Evolutionary conservation across 2,888 invertebrate species (phyloP).

Genomic region (Alloplasta piceator): DNA sequence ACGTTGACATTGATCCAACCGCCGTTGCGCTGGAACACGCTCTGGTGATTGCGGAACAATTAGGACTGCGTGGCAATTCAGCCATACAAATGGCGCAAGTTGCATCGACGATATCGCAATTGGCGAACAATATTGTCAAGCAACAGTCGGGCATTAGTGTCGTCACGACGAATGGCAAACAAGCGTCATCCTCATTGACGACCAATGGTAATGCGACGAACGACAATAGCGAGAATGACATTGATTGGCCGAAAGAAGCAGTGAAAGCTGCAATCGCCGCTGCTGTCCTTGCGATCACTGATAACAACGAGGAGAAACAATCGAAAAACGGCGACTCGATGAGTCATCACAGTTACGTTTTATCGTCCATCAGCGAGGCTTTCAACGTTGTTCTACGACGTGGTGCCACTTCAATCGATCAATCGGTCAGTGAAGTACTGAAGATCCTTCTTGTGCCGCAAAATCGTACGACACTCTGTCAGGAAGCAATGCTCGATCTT

Average conservation of each 20-base stretch:
- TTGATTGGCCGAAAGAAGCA: slow-evolving; percentile 72
- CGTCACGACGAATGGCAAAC: slow-evolving; percentile 68
- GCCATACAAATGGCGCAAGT: slow-evolving; percentile 83
- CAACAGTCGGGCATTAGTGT: slow-evolving; percentile 27
- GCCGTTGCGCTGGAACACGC: slow-evolving; percentile 80
- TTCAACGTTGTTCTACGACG: slow-evolving; percentile 76
- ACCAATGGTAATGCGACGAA: slow-evolving; percentile 56
- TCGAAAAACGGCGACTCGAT: slow-evolving; percentile 66
- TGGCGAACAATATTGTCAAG: slow-evolving; percentile 79
- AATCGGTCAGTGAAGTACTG: slow-evolving; percentile 76
- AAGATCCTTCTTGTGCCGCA: slow-evolving; percentile 76
- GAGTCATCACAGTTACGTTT: slow-evolving; percentile 71
- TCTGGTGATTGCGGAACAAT: slow-evolving; percentile 78
- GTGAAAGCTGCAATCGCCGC: slow-evolving; percentile 77
- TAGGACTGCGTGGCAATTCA: slow-evolving; percentile 80
- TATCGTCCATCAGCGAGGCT: slow-evolving; percentile 79
- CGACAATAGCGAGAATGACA: slow-evolving; percentile 55
- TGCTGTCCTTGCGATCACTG: slow-evolving; percentile 75
- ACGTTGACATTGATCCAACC: slow-evolving; percentile 84
- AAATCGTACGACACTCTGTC: slow-evolving; percentile 77
- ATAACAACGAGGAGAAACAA: slow-evolving; percentile 57
- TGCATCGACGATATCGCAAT: slow-evolving; percentile 80
- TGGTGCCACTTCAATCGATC: slow-evolving; percentile 71
- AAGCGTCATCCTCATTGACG: slow-evolving; percentile 50
- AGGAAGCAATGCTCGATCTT: slow-evolving; percentile 74